Percentiles rank a stretch among this genome's conserved stretches.
phyloP scores from a whole-genome alignment of 1,140 invertebrate genomes.

The Eueides isabella region DNA sequence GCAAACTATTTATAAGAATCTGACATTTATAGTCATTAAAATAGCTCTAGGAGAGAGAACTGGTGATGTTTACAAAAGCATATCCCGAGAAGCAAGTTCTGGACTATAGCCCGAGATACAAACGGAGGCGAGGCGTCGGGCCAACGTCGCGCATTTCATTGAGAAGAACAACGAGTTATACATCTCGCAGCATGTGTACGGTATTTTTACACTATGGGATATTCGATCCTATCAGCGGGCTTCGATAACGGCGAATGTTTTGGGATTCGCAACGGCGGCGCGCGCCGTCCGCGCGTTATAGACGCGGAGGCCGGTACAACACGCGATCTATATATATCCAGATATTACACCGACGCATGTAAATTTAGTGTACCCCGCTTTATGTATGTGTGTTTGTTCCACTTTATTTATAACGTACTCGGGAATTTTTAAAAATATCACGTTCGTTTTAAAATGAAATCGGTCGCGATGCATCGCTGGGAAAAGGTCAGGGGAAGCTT shows the following conservation, averaged over 20 bases:
- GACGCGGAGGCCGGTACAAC: slow-evolving; percentile 50
- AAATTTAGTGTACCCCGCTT: slow-evolving; percentile 58
- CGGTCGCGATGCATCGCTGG: slow-evolving; percentile 37
- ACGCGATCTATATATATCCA: slow-evolving; percentile 49
- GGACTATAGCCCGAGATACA: slow-evolving; percentile 24
- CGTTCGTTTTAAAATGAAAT: slow-evolving; percentile 52
- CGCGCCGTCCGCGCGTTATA: slow-evolving; percentile 34
- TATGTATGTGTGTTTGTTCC: slow-evolving; percentile 49
- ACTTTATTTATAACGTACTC: slow-evolving; percentile 64
- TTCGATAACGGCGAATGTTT: slow-evolving; percentile 44
- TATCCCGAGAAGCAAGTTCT: neutral
- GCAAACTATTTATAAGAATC: no score
- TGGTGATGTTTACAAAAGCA: neutral
- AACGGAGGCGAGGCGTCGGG: slow-evolving; percentile 16
- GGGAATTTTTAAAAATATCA: slow-evolving; percentile 68
- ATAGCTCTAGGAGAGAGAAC: no score
- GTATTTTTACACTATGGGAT: slow-evolving; percentile 31
- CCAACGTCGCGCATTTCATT: slow-evolving; percentile 28
- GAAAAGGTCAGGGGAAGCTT: slow-evolving; percentile 61
- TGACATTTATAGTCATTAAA: no score
- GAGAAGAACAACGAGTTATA: slow-evolving; percentile 25
- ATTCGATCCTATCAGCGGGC: slow-evolving; percentile 45
- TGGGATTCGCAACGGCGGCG: slow-evolving; percentile 41
- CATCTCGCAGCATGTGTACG: slow-evolving; percentile 16
- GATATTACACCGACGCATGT: slow-evolving; percentile 51